Conservation (phyloP, 1,140 invertebrate species). For the Calliphora vicina region DNA sequence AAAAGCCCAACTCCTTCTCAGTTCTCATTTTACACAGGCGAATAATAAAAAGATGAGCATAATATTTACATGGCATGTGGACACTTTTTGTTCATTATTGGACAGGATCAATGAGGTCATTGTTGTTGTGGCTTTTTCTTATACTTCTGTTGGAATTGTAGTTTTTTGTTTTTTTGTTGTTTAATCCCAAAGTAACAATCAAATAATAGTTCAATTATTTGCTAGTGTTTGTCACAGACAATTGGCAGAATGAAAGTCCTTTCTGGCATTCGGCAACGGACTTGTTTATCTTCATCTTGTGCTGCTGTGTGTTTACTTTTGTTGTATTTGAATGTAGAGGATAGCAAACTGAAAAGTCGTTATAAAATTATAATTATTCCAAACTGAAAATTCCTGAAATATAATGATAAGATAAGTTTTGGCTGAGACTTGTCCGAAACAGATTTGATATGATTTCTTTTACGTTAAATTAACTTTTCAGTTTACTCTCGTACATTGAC, state of each 20-base stretch:
- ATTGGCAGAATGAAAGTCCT: not conserved
- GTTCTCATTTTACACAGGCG: too few species aligned
- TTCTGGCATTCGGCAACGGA: not conserved
- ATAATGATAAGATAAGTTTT: too few species aligned
- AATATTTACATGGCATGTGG: not conserved
- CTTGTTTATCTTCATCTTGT: not conserved
- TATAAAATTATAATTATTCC: too few species aligned
- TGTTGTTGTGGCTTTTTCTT: not conserved
- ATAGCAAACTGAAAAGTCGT: not conserved
- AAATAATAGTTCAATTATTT: not conserved
- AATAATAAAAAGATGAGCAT: not conserved
- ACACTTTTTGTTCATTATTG: not conserved
- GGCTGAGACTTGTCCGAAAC: too few species aligned
- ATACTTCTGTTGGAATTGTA: not conserved
- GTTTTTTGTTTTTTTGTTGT: not conserved
- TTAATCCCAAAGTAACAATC: constrained; percentile 16
- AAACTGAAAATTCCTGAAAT: too few species aligned
- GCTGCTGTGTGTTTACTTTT: not conserved
- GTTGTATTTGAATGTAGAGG: not conserved
- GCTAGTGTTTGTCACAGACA: not conserved
- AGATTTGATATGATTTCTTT: too few species aligned
- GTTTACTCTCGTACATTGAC: too few species aligned
- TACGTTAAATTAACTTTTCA: too few species aligned
- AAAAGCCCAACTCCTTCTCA: too few species aligned
- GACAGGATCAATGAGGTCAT: not conserved